Percentiles rank a stretch among this genome's conserved stretches.
These are phyloP conservation scores for Pachliopta kotzebuea DNA, from an alignment of 2,888 invertebrate genomes.

Conservation along the genomic window DNA sequence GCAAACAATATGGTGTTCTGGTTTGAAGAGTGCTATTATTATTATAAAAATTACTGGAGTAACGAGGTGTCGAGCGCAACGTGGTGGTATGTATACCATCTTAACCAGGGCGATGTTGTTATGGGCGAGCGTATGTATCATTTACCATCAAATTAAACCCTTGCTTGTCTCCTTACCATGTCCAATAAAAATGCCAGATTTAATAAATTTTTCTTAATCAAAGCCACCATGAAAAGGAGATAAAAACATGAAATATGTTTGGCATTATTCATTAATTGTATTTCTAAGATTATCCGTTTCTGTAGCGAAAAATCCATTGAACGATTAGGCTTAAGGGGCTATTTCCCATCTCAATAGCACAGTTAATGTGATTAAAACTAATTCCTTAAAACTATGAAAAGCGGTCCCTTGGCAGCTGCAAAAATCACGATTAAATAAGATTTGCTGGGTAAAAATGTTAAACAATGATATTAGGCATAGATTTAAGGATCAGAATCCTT, in stretches of 20 bases:
- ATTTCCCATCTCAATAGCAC: constrained; percentile 41
- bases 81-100: too few species aligned
- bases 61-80: too few species aligned
- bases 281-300: constrained; percentile 18
- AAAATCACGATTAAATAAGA: constrained; percentile 40
- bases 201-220: neutral
- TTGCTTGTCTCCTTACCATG: too few species aligned
- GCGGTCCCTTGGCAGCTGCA: constrained; percentile 54
- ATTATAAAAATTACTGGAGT: too few species aligned
- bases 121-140: too few species aligned
- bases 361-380: constrained; percentile 65
- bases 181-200: too few species aligned
- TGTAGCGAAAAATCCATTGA: constrained; percentile 36
- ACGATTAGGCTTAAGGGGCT: constrained; percentile 34
- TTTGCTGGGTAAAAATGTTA: constrained; percentile 42
- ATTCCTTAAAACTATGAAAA: constrained; percentile 61
- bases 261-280: neutral
- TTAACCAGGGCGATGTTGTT: too few species aligned
- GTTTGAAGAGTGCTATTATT: too few species aligned
- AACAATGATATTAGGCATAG: constrained; percentile 31
- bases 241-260: neutral
- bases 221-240: neutral
- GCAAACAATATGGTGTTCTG: too few species aligned
- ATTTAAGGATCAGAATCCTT: constrained; percentile 49
- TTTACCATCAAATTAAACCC: too few species aligned